Conservation (phyloP, 1,140 invertebrate species). For the Campoletis sonorensis region DNA sequence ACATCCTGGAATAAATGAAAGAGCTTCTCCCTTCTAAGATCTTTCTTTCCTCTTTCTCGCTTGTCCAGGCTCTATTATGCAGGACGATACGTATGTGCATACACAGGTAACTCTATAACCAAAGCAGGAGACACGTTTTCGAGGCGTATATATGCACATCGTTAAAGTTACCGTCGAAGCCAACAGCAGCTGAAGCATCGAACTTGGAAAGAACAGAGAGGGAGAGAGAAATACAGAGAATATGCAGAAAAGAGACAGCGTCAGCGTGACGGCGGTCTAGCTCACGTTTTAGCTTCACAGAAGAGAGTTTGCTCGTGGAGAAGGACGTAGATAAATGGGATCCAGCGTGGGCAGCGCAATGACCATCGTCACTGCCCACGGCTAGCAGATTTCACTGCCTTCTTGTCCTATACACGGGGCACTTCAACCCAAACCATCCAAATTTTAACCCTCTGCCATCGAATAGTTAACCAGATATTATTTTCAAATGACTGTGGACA, state of each 20-base stretch:
- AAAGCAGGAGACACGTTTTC: constrained; percentile 34
- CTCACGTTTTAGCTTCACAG: constrained; percentile 25
- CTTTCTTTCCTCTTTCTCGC: neutral
- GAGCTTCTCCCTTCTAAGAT: neutral
- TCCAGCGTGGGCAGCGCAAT: constrained; percentile 41
- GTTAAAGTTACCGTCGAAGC: constrained; percentile 23
- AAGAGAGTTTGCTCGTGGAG: constrained; percentile 33
- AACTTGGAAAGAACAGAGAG: neutral
- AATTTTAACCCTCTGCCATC: too few relatives aligned
- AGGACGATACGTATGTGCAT: neutral
- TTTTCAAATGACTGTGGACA: too few relatives aligned
- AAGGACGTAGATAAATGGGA: constrained; percentile 43
- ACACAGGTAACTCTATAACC: neutral
- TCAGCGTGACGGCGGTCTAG: constrained; percentile 26
- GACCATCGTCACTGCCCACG: constrained; percentile 42
- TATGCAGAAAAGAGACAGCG: neutral
- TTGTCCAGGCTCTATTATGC: neutral
- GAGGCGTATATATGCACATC: constrained; percentile 20
- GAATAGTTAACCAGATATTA: too few relatives aligned
- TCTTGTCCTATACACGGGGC: neutral
- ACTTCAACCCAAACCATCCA: neutral
- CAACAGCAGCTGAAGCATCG: constrained; percentile 1
- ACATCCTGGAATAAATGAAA: constrained; percentile 5
- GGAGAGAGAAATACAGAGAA: neutral
- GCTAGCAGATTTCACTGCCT: constrained; percentile 25